Evolutionary conservation across 2,888 invertebrate species (phyloP), one percentile per base, ranked within the genome.

Genomic region (Nymphalis urticae): DNA sequence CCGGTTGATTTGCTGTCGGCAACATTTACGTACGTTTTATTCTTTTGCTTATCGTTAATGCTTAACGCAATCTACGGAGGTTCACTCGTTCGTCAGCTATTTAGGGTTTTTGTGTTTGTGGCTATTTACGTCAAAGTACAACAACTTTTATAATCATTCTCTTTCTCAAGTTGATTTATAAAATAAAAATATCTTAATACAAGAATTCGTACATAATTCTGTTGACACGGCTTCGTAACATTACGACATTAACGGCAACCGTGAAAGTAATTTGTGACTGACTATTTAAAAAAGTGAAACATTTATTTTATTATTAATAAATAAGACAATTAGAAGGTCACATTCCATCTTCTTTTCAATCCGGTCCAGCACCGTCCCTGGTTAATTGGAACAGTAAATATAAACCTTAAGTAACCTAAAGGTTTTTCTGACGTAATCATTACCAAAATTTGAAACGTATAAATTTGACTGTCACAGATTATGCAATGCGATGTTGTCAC

Each of bases 371-470:
- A 3, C 9, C 4, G 7, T 53, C 16, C 1, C 21, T 32, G 32
- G 8, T 56, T n/a, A n/a, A 56, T n/a, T n/a, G n/a, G 7, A 56
- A 32, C 56, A 8, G n/a, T n/a, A 56, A 56, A 16, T 17, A 32
- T 17, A 17, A 5, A 32, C 7, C 13, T 32, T 1, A 2, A 17
- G 56, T 32, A 8, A 56, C 8, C 27, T 32, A 21, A 56, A 56
- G n/a, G 32, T 16, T 56, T 36, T 16, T 32, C 19, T 51, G 51
- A 58, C 50, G 67, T 58, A 68, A 68, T 58, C 32, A 24, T 48
- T 42, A n/a, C 62, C 58, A 56, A 68, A 68, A 63, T 21, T 62
- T 56, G 58, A 48, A 65, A 65, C 50, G 50, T 65, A 65, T 65
- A 56, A 51, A 63, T 63, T 59, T 50, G 42, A 58, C 58, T 67